Base-by-base conservation (phyloP, 2,113 vertebrate genomes). In the Spilogale gracilis region DNA sequence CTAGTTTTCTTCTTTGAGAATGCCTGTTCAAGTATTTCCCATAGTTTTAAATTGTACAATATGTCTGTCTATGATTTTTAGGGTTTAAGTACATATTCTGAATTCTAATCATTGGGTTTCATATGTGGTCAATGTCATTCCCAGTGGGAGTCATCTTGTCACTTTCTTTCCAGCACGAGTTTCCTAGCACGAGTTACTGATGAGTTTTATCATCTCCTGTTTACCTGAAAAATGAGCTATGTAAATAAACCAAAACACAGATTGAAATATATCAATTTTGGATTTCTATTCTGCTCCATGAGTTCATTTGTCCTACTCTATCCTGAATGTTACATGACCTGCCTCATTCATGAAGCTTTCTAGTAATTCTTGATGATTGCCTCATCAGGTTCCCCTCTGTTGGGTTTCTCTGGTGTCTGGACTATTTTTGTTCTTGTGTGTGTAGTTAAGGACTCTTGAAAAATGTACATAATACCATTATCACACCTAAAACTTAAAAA, bases 181-280 rank as follows among this genome's bases (percentile, higher is more conserved):
- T 38, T 38, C 38, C 38, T 38, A 38, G 27, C 20, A 91, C 32
- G 58, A 82, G 4, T 45, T 94, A 82, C 83, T 58, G 85, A 88
- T 94, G 88, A 71, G 69, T 91, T 43, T 30, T 60, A n/a, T 25
- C 69, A 13, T 91, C 73, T 95, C 73, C 81, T 6, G 38, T 50
- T 91, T 81, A 93, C 86, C 94, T 97, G 91, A 96, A 93, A 97
- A 96, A 93, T 91, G 74, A 94, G 63, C 94, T 96, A 60, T 80
- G 30, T 97, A 60, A 94, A 69, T 90, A 81, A 52, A 45, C 25
- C 9, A 38, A 67, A 56, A 18, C 18, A 2, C 48, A 8, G 32
- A 65, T 79, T 3, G 30, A 67, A 43, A 79, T 85, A 20, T n/a
- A 45, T 89, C 16, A 65, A 82, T 91, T 94, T 83, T 50, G 21